A percentile compares a stretch with the other conserved stretches of the same genome.
Conservation (phyloP, 2,797 vertebrate genomes). For the Scolopax bukidnonensis region DNA sequence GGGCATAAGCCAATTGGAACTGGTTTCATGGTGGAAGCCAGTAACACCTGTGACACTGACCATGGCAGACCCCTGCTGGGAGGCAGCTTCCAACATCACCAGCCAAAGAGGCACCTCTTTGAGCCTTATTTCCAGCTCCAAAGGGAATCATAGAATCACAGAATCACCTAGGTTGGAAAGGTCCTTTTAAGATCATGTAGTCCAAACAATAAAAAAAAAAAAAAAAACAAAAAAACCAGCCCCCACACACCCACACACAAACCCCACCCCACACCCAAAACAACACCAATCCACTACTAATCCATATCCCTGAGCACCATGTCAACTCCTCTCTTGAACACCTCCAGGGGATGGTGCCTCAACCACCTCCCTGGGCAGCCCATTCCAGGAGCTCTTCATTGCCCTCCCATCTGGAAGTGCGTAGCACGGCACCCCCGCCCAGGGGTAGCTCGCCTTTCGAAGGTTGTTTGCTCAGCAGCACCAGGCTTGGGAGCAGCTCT, state of each 20-base stretch:
- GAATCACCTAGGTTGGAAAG: too few relatives aligned
- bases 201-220: too few relatives aligned
- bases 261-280: too few relatives aligned
- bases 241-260: too few relatives aligned
- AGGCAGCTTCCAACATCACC: neutral
- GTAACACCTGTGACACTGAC: neutral
- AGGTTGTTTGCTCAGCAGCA: fast-evolving
- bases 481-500: neutral
- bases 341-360: too few relatives aligned
- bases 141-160: neutral
- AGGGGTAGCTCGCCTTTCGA: neutral
- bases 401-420: neutral
- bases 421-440: fast-evolving
- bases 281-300: too few relatives aligned
- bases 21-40: fast-evolving
- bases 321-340: too few relatives aligned
- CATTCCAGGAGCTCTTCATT: neutral
- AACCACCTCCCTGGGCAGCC: too few relatives aligned
- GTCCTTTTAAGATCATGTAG: too few relatives aligned
- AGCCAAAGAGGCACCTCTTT: neutral
- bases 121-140: neutral
- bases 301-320: too few relatives aligned
- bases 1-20: neutral
- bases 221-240: too few relatives aligned
- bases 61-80: fast-evolving